phyloP scores from a whole-genome alignment of 2,113 vertebrate species.

The Eonycteris spelaea region DNA sequence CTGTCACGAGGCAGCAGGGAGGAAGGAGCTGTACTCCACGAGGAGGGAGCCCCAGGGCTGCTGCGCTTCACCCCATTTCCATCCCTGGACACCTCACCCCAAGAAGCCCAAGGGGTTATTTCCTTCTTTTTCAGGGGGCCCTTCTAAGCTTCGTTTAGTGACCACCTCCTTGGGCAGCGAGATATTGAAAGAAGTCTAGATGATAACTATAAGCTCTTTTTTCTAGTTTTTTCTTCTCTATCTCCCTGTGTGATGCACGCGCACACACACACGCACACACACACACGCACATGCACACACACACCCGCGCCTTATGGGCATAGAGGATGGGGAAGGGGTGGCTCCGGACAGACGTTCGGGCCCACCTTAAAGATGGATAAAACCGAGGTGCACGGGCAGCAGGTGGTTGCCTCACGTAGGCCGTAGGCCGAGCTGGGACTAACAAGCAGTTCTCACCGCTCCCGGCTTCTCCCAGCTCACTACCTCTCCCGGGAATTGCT shows the following conservation, averaged over 20 bases:
- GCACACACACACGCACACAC: neutral
- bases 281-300: accelerated
- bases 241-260: neutral
- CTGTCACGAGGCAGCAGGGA: accelerated
- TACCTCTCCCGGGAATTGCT: neutral
- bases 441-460: neutral
- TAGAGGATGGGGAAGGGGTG: accelerated
- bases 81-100: too few relatives aligned
- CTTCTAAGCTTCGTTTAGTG: neutral
- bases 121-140: neutral
- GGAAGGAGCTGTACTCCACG: neutral
- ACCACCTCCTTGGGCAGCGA: too few relatives aligned
- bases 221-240: neutral
- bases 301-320: accelerated
- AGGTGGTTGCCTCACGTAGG: neutral
- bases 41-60: neutral
- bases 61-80: accelerated
- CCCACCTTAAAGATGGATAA: neutral
- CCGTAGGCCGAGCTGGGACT: neutral
- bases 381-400: neutral
- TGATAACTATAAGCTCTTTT: neutral
- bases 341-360: neutral
- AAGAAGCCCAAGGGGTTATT: neutral
- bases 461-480: neutral
- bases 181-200: neutral